Conservation (phyloP, 2,113 vertebrate species). For the Atractosteus spatula region DNA sequence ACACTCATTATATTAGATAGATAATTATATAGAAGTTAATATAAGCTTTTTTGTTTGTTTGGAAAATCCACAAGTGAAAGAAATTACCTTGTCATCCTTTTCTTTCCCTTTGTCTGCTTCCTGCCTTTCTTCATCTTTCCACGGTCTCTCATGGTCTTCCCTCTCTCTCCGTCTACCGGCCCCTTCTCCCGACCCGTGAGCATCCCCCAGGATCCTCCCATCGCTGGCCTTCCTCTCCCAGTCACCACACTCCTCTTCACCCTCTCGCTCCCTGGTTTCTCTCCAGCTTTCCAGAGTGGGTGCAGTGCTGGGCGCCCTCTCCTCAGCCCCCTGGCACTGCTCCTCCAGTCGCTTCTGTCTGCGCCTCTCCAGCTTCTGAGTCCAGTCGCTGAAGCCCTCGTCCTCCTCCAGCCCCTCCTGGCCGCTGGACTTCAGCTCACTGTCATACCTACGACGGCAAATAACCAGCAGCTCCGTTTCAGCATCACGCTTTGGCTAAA, state of each 20-base stretch:
- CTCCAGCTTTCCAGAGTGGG: not conserved
- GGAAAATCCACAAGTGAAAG: no score
- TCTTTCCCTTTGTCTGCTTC: constrained; percentile 27
- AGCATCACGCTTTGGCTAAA: constrained; percentile 4
- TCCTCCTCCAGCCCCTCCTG: constrained; percentile 77
- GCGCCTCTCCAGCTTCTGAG: constrained; percentile 72
- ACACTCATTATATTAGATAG: not conserved
- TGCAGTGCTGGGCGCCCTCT: constrained; percentile 25
- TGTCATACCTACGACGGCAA: constrained; percentile 47
- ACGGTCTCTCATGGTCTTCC: constrained; percentile 6
- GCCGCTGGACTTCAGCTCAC: constrained; percentile 56
- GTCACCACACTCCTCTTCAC: constrained; percentile 22
- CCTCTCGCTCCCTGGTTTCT: constrained; percentile 35
- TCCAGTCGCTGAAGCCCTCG: constrained; percentile 88
- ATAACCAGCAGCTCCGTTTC: no score
- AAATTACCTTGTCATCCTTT: not conserved
- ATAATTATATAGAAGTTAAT: not conserved
- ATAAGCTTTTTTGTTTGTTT: not conserved
- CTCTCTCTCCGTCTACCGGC: constrained; percentile 33
- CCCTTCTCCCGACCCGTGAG: constrained; percentile 27
- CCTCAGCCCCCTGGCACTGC: constrained; percentile 34
- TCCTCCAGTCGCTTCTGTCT: constrained; percentile 54
- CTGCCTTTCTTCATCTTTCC: constrained; percentile 20
- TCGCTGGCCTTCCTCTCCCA: constrained; percentile 17
- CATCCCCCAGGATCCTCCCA: constrained; percentile 22